Conservation (phyloP, 2,797 vertebrate species). For the Chelon auratus region DNA sequence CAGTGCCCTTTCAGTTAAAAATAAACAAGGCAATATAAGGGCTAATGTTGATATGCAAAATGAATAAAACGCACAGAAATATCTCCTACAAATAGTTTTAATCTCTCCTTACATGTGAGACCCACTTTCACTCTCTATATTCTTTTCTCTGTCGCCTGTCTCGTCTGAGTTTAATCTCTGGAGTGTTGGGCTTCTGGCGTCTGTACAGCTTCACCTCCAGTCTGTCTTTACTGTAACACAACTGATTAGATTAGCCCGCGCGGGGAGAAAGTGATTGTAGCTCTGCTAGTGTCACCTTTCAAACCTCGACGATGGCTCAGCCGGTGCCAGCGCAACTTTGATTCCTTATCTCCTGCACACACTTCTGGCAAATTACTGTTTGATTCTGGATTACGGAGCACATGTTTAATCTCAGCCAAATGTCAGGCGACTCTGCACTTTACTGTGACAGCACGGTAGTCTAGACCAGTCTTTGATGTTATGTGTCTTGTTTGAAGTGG, state of each 20-base stretch:
- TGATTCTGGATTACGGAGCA: constrained; percentile 34
- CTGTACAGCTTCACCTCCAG: constrained; percentile 61
- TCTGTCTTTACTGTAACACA: constrained; percentile 63
- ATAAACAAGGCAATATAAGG: background rate
- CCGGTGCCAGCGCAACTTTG: constrained; percentile 57
- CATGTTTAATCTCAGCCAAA: constrained; percentile 57
- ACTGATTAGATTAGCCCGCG: constrained; percentile 75
- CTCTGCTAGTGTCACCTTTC: constrained; percentile 42
- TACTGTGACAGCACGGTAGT: constrained; percentile 21
- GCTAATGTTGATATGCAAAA: background rate
- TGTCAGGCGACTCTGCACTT: constrained; percentile 26
- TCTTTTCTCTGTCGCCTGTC: constrained; percentile 18
- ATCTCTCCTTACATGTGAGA: constrained; percentile 1
- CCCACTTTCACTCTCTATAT: background rate
- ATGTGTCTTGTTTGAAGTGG: constrained; percentile 43
- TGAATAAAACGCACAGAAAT: constrained; percentile 1
- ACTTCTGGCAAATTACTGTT: constrained; percentile 48
- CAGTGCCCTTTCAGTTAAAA: constrained; percentile 1
- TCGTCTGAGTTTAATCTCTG: constrained; percentile 59
- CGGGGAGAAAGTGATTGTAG: constrained; percentile 51
- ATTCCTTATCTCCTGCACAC: constrained; percentile 62
- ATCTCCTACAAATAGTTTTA: constrained; percentile 18
- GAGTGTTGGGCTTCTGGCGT: constrained; percentile 67
- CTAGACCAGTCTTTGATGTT: constrained; percentile 65
- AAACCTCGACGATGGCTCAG: constrained; percentile 33